phyloP scores from a whole-genome alignment of 1,140 invertebrate genomes.

The Anoplolepis gracilipes region DNA sequence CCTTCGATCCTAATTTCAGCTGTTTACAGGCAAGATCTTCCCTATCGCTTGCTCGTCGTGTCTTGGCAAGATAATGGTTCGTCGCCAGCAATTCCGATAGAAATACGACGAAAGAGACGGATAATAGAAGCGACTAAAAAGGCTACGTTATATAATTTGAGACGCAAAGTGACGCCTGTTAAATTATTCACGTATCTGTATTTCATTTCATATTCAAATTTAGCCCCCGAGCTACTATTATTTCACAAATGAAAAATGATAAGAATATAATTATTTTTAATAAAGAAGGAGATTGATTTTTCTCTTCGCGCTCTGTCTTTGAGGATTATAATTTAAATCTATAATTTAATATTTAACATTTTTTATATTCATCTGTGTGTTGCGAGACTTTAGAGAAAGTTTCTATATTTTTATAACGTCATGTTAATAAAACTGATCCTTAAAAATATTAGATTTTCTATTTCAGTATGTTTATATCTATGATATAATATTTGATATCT shows the following conservation, averaged over 20 bases:
- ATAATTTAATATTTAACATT: background rate
- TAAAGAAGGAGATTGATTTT: background rate
- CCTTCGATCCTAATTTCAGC: conserved; percentile 26
- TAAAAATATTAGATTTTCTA: background rate
- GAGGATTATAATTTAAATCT: background rate
- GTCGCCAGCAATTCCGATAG: conserved; percentile 47
- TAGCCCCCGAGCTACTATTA: background rate
- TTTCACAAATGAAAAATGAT: background rate
- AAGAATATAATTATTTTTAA: background rate
- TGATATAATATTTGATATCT: too few species aligned
- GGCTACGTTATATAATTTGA: background rate
- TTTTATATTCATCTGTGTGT: background rate
- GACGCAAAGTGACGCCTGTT: background rate
- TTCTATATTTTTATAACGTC: background rate
- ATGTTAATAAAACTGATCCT: background rate
- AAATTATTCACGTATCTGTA: background rate
- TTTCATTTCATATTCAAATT: conserved; percentile 5
- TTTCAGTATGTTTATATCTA: background rate
- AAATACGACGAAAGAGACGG: background rate
- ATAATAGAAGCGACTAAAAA: background rate
- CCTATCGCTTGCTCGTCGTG: conserved; percentile 13
- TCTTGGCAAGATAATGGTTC: conserved; percentile 62
- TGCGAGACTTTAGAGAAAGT: background rate
- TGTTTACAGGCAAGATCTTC: conserved; percentile 22
- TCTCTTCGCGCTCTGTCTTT: background rate